These are phyloP conservation scores for Coreoperca whiteheadi DNA, from an alignment of 2,113 vertebrate genomes.

Conservation along the genomic window DNA sequence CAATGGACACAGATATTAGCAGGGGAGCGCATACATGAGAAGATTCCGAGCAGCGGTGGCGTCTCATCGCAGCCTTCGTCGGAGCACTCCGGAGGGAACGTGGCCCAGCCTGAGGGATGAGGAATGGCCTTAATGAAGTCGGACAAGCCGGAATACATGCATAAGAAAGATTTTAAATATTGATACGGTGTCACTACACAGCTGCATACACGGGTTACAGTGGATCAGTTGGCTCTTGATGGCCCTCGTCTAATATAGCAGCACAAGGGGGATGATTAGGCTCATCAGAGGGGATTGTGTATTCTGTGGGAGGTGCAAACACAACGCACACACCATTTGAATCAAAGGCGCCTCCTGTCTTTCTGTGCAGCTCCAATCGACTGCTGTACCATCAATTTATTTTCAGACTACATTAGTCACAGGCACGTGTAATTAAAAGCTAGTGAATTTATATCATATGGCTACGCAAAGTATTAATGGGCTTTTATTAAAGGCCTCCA, in stretches of 20 bases:
- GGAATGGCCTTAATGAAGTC: slow-evolving; percentile 94
- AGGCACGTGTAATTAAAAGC: slow-evolving; percentile 77
- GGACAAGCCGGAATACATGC: slow-evolving; percentile 94
- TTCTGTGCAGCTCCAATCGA: slow-evolving; percentile 34
- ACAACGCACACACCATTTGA: slow-evolving; percentile 67
- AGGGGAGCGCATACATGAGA: slow-evolving; percentile 46
- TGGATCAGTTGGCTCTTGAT: slow-evolving; percentile 86
- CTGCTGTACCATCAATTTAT: slow-evolving; percentile 63
- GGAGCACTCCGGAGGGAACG: slow-evolving; percentile 88
- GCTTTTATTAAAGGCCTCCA: slow-evolving; percentile 80
- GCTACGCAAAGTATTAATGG: slow-evolving; percentile 75
- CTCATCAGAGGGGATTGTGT: slow-evolving; percentile 85
- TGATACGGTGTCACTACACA: slow-evolving; percentile 91
- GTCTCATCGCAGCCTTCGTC: slow-evolving; percentile 88
- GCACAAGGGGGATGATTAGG: slow-evolving; percentile 84
- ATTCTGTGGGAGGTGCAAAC: slow-evolving; percentile 77
- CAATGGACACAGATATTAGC: slow-evolving; percentile 49
- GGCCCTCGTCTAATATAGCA: slow-evolving; percentile 83
- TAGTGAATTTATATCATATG: slow-evolving; percentile 73
- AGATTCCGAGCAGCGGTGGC: slow-evolving; percentile 62
- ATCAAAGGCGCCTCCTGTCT: slow-evolving; percentile 60
- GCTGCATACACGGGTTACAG: slow-evolving; percentile 88
- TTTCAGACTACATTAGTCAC: slow-evolving; percentile 79
- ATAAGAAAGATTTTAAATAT: slow-evolving; percentile 96
- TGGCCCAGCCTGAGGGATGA: slow-evolving; percentile 88